Percentiles rank a stretch among this genome's conserved stretches.
Conservation (phyloP, 2,888 invertebrate species). For the Pecten maximus region DNA sequence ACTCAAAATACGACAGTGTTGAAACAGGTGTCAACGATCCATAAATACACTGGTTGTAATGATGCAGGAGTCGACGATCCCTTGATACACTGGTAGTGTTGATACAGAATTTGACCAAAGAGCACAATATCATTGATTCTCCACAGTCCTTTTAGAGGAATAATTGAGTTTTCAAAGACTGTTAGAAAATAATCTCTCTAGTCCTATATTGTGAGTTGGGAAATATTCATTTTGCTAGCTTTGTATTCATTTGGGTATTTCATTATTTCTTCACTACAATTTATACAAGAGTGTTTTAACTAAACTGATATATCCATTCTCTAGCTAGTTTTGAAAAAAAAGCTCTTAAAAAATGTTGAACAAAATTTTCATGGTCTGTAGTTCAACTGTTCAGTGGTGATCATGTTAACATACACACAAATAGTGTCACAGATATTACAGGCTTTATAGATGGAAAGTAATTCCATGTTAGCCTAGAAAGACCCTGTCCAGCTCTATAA, state of each 20-base stretch:
- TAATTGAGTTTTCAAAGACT: neutral
- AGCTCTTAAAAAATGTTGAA: too few relatives aligned
- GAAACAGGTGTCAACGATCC: neutral
- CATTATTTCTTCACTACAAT: too few relatives aligned
- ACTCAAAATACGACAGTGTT: neutral
- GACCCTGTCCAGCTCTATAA: too few relatives aligned
- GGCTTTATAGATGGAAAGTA: too few relatives aligned
- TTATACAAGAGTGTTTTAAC: too few relatives aligned
- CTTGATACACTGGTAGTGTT: neutral
- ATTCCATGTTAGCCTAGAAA: too few relatives aligned
- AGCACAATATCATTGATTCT: neutral
- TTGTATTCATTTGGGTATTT: neutral
- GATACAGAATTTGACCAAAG: neutral
- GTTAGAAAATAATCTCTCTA: neutral
- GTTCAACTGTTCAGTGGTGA: too few relatives aligned
- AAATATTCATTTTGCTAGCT: neutral
- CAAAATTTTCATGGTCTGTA: too few relatives aligned
- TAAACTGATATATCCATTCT: too few relatives aligned
- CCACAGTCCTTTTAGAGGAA: neutral
- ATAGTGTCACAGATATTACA: too few relatives aligned
- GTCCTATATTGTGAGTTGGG: neutral
- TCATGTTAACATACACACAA: too few relatives aligned
- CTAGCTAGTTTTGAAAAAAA: too few relatives aligned
- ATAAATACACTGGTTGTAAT: neutral
- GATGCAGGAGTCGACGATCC: neutral